A percentile compares a stretch with the other conserved stretches of the same genome.
These are phyloP conservation scores for Dexiosoma caninum DNA, from an alignment of 2,888 invertebrate species.

Conservation along the genomic window DNA sequence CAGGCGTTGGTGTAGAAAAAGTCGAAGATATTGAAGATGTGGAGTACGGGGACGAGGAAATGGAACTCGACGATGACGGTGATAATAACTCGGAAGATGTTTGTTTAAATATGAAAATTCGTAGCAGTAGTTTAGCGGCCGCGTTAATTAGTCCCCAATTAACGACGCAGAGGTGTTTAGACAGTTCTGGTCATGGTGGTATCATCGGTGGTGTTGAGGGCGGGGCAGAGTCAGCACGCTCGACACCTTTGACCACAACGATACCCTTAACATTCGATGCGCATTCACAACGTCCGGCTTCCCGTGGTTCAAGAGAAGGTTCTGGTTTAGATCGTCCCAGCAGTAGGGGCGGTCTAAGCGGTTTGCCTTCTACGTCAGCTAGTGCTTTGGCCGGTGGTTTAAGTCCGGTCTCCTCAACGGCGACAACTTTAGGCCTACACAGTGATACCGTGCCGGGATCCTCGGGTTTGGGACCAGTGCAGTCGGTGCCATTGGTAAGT, in stretches of 20 bases:
- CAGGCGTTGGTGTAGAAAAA: constrained; percentile 51
- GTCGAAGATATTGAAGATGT: constrained; percentile 71
- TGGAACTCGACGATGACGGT: constrained; percentile 79
- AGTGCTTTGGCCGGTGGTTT: constrained; percentile 69
- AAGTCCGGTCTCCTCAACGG: constrained; percentile 68
- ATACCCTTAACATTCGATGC: constrained; percentile 61
- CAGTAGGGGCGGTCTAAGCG: constrained; percentile 66
- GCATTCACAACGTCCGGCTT: constrained; percentile 69
- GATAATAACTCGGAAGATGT: constrained; percentile 81
- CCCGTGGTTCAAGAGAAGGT: constrained; percentile 70
- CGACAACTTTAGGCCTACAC: constrained; percentile 62
- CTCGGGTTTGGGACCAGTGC: constrained; percentile 91
- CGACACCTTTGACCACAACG: constrained; percentile 69
- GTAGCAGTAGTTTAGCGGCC: constrained; percentile 72
- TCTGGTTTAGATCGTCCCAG: constrained; percentile 67
- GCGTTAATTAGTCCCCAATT: constrained; percentile 65
- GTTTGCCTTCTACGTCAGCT: constrained; percentile 67
- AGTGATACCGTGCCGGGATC: constrained; percentile 81
- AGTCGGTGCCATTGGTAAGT: constrained; percentile 92
- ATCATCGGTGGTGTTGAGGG: constrained; percentile 56
- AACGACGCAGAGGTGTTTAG: constrained; percentile 65
- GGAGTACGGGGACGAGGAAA: constrained; percentile 74
- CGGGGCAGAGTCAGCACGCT: constrained; percentile 72
- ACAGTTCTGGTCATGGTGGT: constrained; percentile 60
- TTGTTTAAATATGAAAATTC: constrained; percentile 82